Percentiles rank a stretch among this genome's conserved stretches.
Evolutionary conservation across 1,140 invertebrate species (phyloP).

Genomic region (Cecropterus lyciades): DNA sequence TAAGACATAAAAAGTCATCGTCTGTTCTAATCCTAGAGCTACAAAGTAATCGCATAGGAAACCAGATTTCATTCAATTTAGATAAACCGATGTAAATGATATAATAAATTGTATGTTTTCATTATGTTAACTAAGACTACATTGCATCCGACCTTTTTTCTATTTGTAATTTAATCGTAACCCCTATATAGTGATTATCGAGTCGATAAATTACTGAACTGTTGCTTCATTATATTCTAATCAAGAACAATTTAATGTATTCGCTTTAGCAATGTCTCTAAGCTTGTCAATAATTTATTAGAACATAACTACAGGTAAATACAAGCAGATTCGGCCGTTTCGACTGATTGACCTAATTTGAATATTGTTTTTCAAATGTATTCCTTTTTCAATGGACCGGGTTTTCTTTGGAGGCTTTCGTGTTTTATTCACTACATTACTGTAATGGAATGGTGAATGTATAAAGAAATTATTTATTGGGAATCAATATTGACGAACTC

Average conservation of each 20-base stretch:
- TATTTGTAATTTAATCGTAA: too few relatives aligned
- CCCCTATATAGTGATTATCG: not conserved
- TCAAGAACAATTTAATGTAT: not conserved
- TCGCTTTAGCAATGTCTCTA: not conserved
- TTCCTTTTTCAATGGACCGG: slow-evolving; percentile 24
- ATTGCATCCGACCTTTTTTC: too few relatives aligned
- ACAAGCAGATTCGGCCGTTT: slow-evolving; percentile 12
- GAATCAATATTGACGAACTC: slow-evolving; percentile 29
- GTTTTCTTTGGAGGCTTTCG: slow-evolving; percentile 14
- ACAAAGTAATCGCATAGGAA: too few relatives aligned
- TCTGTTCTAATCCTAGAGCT: too few relatives aligned
- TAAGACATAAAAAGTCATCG: too few relatives aligned
- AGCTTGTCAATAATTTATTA: slow-evolving; percentile 9
- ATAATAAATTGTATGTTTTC: too few relatives aligned
- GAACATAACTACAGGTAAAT: slow-evolving; percentile 10
- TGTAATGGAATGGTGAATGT: slow-evolving; percentile 36
- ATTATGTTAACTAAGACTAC: not conserved
- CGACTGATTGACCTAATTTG: slow-evolving; percentile 49
- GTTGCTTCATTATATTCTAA: not conserved
- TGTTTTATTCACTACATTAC: slow-evolving; percentile 36
- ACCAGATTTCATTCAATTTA: too few relatives aligned
- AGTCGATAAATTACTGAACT: not conserved
- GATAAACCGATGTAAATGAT: too few relatives aligned
- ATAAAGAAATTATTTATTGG: slow-evolving; percentile 31
- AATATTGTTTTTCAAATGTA: slow-evolving; percentile 41